A percentile compares a stretch with the other conserved stretches of the same genome.
Conservation (phyloP, 2,888 invertebrate genomes). For the Philaethria dido region DNA sequence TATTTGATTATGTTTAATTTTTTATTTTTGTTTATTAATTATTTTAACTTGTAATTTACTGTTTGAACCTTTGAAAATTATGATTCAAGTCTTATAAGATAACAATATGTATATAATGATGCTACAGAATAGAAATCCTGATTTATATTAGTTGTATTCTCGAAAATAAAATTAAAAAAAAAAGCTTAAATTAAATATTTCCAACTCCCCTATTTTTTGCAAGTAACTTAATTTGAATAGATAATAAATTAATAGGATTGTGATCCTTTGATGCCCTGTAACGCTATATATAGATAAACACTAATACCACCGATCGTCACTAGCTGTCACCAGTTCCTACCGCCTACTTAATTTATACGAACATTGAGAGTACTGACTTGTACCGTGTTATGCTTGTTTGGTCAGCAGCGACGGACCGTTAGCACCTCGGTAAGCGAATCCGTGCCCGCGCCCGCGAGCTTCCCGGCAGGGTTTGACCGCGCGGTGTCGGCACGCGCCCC, state of each 20-base stretch:
- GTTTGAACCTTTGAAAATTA: not conserved
- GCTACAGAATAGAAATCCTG: not conserved
- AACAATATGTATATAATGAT: not conserved
- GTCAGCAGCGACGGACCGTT: slow-evolving; percentile 83
- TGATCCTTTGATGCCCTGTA: slow-evolving; percentile 32
- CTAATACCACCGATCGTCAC: slow-evolving; percentile 41
- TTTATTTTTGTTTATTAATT: slow-evolving; percentile 5
- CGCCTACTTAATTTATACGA: slow-evolving; percentile 62
- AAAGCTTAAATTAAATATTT: slow-evolving; percentile 11
- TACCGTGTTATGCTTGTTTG: slow-evolving; percentile 82
- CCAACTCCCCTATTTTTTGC: not conserved
- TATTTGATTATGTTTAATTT: not conserved
- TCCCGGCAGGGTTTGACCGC: slow-evolving; percentile 64
- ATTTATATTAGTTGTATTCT: not conserved
- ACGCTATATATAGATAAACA: slow-evolving; percentile 41
- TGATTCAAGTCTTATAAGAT: not conserved
- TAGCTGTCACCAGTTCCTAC: slow-evolving; percentile 46
- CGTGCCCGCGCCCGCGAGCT: slow-evolving; percentile 70
- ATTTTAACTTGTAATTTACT: slow-evolving; percentile 1
- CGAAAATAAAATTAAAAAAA: not conserved
- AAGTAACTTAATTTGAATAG: slow-evolving; percentile 18
- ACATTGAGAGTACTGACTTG: slow-evolving; percentile 79
- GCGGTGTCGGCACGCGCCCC: slow-evolving; percentile 76
- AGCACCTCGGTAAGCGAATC: slow-evolving; percentile 81
- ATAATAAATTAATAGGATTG: slow-evolving; percentile 28